phyloP scores from a whole-genome alignment of 2,888 invertebrate species.

The Mythimna lalbum region DNA sequence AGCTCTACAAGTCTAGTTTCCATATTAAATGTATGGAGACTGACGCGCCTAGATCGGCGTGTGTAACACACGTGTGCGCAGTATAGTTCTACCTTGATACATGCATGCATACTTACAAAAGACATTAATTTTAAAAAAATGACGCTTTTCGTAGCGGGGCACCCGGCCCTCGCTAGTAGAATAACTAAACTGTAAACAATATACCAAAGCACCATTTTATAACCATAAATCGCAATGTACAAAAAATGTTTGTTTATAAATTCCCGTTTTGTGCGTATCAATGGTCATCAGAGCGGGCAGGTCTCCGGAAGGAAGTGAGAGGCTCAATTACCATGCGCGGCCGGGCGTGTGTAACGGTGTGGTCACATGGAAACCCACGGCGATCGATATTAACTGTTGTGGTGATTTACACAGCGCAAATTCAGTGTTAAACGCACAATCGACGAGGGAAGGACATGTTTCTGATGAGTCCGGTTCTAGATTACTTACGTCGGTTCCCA shows the following conservation, averaged over 20 bases:
- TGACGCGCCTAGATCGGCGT: no score
- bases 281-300: slow-evolving; percentile 69
- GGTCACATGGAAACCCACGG: slow-evolving; percentile 76
- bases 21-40: no score
- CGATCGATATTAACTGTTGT: slow-evolving; percentile 76
- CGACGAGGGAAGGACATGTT: slow-evolving; percentile 3
- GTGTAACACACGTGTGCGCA: no score
- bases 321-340: slow-evolving; percentile 83
- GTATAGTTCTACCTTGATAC: no score
- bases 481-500: slow-evolving; percentile 12
- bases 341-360: slow-evolving; percentile 74
- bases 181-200: slow-evolving; percentile 6
- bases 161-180: no score
- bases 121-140: no score
- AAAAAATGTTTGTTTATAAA: slow-evolving; percentile 61
- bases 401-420: slow-evolving; percentile 63
- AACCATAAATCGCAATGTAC: slow-evolving; percentile 45
- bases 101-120: no score
- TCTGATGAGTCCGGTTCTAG: slow-evolving; percentile 12
- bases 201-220: not conserved
- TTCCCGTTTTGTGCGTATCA: slow-evolving; percentile 71
- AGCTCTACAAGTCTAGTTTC: no score
- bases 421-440: slow-evolving; percentile 48
- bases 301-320: slow-evolving; percentile 85
- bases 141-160: no score